Evolutionary conservation across 1,140 invertebrate genomes (phyloP).

Genomic region (Calephelis virginiensis): DNA sequence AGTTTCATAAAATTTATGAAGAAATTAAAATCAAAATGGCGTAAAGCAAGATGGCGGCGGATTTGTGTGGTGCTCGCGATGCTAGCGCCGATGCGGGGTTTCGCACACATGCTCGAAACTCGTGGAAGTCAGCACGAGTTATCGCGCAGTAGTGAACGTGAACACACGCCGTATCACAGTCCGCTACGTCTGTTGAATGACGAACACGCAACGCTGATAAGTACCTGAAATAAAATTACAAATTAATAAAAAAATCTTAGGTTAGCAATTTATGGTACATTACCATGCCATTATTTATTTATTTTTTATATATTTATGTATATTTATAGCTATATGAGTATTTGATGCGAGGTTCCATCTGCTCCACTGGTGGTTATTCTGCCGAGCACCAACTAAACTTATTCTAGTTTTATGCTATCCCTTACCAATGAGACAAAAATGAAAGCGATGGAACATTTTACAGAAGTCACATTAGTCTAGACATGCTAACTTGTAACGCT

Average conservation of each 20-base stretch:
- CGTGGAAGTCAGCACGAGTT: constrained; percentile 86
- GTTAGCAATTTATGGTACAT: too few species aligned
- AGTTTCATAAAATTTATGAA: constrained; percentile 38
- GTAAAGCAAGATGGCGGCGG: constrained; percentile 60
- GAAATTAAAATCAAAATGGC: constrained; percentile 63
- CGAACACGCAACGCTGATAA: constrained; percentile 80
- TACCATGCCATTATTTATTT: too few species aligned
- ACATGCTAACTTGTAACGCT: too few species aligned
- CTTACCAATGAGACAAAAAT: too few species aligned
- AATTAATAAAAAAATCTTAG: neutral
- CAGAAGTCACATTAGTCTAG: too few species aligned
- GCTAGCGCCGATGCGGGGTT: constrained; percentile 85
- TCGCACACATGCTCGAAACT: constrained; percentile 86
- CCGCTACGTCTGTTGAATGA: constrained; percentile 61
- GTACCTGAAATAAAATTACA: constrained; percentile 40
- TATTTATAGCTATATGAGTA: too few species aligned
- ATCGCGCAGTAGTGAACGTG: constrained; percentile 91
- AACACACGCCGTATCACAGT: constrained; percentile 84
- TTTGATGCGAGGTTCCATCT: too few species aligned
- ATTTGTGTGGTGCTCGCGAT: constrained; percentile 64
- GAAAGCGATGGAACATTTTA: too few species aligned
- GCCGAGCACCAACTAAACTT: too few species aligned
- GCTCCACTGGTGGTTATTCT: too few species aligned
- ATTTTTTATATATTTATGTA: neutral
- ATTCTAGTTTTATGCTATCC: too few species aligned